Evolutionary conservation across 1,140 invertebrate genomes (phyloP).

Genomic region (Drosophila jambulina): DNA sequence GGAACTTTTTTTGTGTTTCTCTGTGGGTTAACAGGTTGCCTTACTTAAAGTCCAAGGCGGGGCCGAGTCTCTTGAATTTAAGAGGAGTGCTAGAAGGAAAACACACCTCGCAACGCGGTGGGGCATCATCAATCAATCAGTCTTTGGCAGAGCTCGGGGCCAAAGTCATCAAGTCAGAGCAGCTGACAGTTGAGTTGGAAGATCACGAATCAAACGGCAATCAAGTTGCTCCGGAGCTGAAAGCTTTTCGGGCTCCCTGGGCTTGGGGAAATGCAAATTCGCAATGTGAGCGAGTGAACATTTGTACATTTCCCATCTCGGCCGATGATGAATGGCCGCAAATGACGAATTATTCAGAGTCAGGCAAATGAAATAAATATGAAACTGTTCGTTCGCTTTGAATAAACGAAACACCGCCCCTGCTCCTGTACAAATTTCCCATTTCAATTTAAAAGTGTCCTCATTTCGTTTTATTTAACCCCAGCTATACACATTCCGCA

Average conservation of each 20-base stretch:
- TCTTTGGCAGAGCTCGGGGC: slow-evolving; percentile 47
- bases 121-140: slow-evolving; percentile 66
- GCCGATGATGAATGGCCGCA: slow-evolving; percentile 34
- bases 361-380: slow-evolving; percentile 25
- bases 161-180: slow-evolving; percentile 71
- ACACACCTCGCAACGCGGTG: slow-evolving; percentile 27
- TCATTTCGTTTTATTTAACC: slow-evolving; percentile 41
- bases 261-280: slow-evolving; percentile 51
- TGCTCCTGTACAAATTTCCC: slow-evolving; percentile 9
- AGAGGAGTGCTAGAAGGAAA: slow-evolving; percentile 25
- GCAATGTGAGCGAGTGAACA: slow-evolving; percentile 17
- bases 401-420: slow-evolving; percentile 5
- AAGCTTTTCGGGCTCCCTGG: slow-evolving; percentile 52
- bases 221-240: slow-evolving; percentile 54
- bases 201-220: slow-evolving; percentile 77
- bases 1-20: slow-evolving; percentile 1
- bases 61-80: slow-evolving; percentile 19
- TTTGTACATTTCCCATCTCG: slow-evolving; percentile 1
- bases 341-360: slow-evolving; percentile 34
- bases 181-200: slow-evolving; percentile 67
- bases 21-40: slow-evolving; percentile 71
- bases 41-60: slow-evolving; percentile 22
- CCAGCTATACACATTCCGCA: slow-evolving; percentile 20
- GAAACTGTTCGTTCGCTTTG: neutral
- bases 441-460: slow-evolving; percentile 41